Evolutionary conservation across 2,113 vertebrate genomes (phyloP), one percentile per base, ranked within the genome.

Genomic region (Madoqua kirkii): DNA sequence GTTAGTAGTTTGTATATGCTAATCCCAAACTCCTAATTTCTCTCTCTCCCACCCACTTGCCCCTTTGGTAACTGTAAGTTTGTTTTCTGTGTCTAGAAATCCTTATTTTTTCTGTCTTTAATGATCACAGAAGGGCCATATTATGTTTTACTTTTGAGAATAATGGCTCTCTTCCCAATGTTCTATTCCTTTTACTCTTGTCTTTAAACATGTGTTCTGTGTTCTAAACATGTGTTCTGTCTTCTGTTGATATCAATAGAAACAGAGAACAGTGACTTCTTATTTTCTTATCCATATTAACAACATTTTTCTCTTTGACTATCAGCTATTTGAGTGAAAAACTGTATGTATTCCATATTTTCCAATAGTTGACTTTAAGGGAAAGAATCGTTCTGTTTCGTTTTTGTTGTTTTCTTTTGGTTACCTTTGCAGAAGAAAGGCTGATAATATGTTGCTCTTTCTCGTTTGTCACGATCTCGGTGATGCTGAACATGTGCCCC

Each of bases 371-470:
- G 29, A 86, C 90, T 96, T 50, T 19, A 97, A 54, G 4, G 48
- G n/a, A 55, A 96, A 33, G 54, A 21, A 91, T 1, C 0, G 0
- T 55, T 86, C 29, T 45, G 2, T 71, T 94, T 71, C 27, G 0
- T 4, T 33, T 50, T 43, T 3, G 0, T 76, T 83, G 4, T 81
- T 89, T 55, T 40, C 36, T 76, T 36, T 25, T 13, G 48, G 78
- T 96, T 98, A 99, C 99, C 98, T 99, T 99, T 93, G 98, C 98
- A 40, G 98, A 98, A 55, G 98, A 99, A 16, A 99, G 98, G 91
- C 98, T 99, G 93, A 99, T 98, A 76, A 99, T 21, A 1, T 98
- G 98, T 19, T 99, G 99, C 36, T 99, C 99, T 93, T 98, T 98
- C 96, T 99, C 98, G 86, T 99, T 99, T 81, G 97, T 97, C 21